Percentiles rank a stretch among this genome's conserved stretches.
Conservation (phyloP, 2,797 vertebrate genomes). For the Acipenser transmontanus region DNA sequence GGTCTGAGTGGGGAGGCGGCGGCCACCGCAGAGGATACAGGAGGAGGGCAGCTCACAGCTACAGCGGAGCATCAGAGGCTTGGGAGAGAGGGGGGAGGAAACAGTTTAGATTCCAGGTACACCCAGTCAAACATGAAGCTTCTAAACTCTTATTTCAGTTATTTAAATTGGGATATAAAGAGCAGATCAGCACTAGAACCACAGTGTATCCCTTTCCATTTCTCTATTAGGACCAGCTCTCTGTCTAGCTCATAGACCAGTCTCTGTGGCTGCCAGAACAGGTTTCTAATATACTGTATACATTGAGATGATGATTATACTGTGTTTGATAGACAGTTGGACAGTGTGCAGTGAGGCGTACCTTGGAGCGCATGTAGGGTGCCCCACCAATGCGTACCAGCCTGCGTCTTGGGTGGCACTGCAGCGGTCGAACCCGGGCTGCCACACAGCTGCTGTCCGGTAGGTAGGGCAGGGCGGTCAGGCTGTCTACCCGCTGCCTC, state of each 20-base stretch:
- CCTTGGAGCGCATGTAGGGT: constrained; percentile 38
- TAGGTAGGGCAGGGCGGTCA: constrained; percentile 11
- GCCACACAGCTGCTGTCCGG: constrained; percentile 30
- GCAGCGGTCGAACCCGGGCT: constrained; percentile 37
- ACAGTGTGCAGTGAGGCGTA: constrained; percentile 10
- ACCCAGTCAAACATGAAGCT: background rate
- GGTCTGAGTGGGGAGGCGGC: constrained; percentile 20
- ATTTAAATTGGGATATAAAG: no score
- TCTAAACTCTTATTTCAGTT: no score
- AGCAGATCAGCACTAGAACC: no score
- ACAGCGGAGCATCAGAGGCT: constrained; percentile 37
- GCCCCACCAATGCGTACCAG: constrained; percentile 29
- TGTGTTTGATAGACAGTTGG: background rate
- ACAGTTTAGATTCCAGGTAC: background rate
- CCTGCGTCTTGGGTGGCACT: constrained; percentile 27
- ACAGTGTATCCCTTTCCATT: no score
- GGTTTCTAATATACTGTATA: no score
- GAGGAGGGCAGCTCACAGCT: constrained; percentile 36
- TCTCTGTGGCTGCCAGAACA: no score
- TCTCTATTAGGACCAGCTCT: no score
- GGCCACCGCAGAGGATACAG: constrained; percentile 42
- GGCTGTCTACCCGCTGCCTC: constrained; percentile 9
- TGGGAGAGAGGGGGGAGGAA: constrained; percentile 18
- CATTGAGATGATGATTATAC: no score
- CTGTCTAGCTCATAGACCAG: no score